Conservation (phyloP, 2,797 vertebrate genomes). For the Schizopygopsis pylzovi region DNA sequence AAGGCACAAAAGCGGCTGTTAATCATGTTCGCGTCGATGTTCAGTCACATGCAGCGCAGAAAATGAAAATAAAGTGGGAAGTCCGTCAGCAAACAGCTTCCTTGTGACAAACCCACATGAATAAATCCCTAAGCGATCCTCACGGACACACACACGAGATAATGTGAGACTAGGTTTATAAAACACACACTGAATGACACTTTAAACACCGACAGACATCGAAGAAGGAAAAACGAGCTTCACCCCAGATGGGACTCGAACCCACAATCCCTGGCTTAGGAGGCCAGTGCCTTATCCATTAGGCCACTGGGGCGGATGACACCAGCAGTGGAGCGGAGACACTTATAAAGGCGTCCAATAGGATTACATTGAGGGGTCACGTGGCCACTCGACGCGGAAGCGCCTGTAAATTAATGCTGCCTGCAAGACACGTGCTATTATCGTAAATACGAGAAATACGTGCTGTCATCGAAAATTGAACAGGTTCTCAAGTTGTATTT, state of each 20-base stretch:
- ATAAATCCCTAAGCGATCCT: background rate
- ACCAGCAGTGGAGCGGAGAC: accelerated
- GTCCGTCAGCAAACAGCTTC: background rate
- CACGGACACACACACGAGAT: background rate
- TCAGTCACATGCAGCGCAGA: background rate
- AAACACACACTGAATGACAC: background rate
- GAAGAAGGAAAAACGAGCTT: background rate
- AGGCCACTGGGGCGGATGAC: slow-evolving; percentile 45
- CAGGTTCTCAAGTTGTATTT: too few species aligned
- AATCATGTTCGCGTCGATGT: background rate
- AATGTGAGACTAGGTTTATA: background rate
- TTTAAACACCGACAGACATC: accelerated
- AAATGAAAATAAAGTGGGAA: background rate
- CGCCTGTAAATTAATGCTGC: background rate
- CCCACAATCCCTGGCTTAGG: slow-evolving; percentile 65
- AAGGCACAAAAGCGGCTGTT: background rate
- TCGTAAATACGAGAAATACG: too few species aligned
- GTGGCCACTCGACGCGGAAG: background rate
- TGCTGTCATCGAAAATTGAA: too few species aligned
- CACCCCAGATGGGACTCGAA: slow-evolving; percentile 58
- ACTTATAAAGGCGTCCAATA: background rate
- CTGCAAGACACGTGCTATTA: too few species aligned
- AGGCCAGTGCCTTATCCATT: slow-evolving; percentile 66
- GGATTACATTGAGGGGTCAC: accelerated
- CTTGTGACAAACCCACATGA: background rate